These are phyloP conservation scores for Drosophila mettleri DNA, from an alignment of 2,888 invertebrate species.

Conservation along the genomic window DNA sequence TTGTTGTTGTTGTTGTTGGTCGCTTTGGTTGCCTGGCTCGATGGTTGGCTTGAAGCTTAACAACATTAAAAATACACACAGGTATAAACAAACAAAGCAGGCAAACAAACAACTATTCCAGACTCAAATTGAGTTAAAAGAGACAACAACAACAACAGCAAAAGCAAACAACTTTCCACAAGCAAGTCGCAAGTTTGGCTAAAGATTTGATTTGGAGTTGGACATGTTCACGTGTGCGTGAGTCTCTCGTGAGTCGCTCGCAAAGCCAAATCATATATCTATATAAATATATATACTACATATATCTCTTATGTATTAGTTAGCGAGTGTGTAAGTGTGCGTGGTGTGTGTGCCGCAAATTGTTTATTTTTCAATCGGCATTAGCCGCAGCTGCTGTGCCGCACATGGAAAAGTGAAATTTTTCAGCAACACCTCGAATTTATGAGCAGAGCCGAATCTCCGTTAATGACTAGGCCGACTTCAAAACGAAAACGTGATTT, in stretches of 20 bases:
- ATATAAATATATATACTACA: conserved; percentile 4
- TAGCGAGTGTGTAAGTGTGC: too few species aligned
- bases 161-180: conserved; percentile 75
- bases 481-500: conserved; percentile 70
- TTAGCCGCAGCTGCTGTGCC: conserved; percentile 51
- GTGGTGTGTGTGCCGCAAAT: conserved; percentile 60
- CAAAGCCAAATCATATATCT: conserved; percentile 35
- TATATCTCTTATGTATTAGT: neutral
- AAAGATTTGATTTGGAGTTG: conserved; percentile 66
- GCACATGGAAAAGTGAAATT: conserved; percentile 71
- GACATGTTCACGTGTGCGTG: conserved; percentile 67
- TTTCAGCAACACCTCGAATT: conserved; percentile 58
- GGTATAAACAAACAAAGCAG: conserved; percentile 57
- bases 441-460: conserved; percentile 46
- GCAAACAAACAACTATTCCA: conserved; percentile 50
- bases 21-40: conserved; percentile 24
- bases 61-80: conserved; percentile 62
- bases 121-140: conserved; percentile 75
- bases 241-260: conserved; percentile 22
- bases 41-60: conserved; percentile 57
- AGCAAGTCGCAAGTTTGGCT: conserved; percentile 46
- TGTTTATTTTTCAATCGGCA: conserved; percentile 76
- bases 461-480: conserved; percentile 37
- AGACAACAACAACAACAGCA: conserved; percentile 36
- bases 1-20: conserved; percentile 22